Conservation (phyloP, 2,797 vertebrate species). For the Meriones psammophilus region DNA sequence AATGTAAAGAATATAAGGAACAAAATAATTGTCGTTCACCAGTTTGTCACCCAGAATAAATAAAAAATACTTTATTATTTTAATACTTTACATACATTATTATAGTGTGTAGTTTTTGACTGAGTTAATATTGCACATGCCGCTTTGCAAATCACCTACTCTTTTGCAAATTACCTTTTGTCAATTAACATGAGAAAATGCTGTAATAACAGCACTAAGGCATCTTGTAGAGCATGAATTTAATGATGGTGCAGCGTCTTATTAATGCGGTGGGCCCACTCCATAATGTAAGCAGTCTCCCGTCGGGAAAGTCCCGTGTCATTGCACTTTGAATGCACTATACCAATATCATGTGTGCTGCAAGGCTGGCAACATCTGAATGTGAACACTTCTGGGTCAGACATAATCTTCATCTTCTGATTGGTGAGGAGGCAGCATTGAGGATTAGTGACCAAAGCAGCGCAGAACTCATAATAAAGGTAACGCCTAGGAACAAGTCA, state of each 20-base stretch:
- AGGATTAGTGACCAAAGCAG: background rate
- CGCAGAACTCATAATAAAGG: background rate
- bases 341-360: fast-evolving
- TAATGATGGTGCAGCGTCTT: background rate
- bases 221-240: constrained; percentile 5
- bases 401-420: background rate
- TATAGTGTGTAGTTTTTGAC: background rate
- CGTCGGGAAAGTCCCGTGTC: background rate
- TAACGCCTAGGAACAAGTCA: background rate
- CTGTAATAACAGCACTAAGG: background rate
- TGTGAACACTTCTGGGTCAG: background rate
- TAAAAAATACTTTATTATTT: background rate
- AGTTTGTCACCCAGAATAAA: background rate
- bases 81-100: constrained; percentile 38
- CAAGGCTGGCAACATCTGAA: background rate
- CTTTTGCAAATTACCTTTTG: constrained; percentile 39
- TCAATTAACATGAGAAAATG: constrained; percentile 36
- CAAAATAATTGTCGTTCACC: background rate
- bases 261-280: background rate
- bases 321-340: background rate
- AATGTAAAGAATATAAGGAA: background rate
- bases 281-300: background rate
- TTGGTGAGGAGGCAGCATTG: background rate
- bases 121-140: constrained; percentile 1
- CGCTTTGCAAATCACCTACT: constrained; percentile 33